Percentiles rank a stretch among this genome's conserved stretches.
Conservation (phyloP, 2,797 vertebrate genomes). For the Myioborus miniatus region DNA sequence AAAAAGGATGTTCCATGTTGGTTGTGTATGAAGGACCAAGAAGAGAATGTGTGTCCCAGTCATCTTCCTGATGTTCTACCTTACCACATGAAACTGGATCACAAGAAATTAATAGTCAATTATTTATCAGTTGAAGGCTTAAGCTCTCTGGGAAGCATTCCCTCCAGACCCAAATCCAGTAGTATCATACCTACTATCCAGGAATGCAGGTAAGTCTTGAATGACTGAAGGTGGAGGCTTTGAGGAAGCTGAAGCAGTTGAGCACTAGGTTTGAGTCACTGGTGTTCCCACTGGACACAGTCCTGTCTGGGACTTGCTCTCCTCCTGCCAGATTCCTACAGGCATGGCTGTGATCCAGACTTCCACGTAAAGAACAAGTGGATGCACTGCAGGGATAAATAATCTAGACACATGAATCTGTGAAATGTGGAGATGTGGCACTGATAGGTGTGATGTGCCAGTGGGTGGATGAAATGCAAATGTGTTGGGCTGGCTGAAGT, state of each 20-base stretch:
- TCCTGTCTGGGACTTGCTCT: neutral
- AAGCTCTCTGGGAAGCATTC: neutral
- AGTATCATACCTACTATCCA: rapidly evolving
- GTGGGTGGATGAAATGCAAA: neutral
- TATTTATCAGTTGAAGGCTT: neutral
- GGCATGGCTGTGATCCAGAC: neutral
- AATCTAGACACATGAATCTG: rapidly evolving
- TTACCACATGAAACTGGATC: neutral
- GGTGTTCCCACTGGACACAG: neutral
- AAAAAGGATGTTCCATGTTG: neutral
- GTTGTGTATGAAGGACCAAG: neutral
- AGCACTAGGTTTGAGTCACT: neutral
- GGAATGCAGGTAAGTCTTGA: neutral
- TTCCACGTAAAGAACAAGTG: neutral
- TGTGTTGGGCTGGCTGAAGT: neutral
- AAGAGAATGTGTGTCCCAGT: neutral
- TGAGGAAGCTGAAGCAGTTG: neutral
- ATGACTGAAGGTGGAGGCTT: rapidly evolving
- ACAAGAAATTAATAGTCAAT: neutral
- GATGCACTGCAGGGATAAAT: neutral
- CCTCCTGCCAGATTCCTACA: neutral
- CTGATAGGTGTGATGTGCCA: neutral
- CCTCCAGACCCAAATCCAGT: neutral
- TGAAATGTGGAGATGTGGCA: neutral
- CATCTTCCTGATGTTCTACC: neutral